These are phyloP conservation scores for Alosa alosa DNA, from an alignment of 2,113 vertebrate genomes.

Conservation along the genomic window DNA sequence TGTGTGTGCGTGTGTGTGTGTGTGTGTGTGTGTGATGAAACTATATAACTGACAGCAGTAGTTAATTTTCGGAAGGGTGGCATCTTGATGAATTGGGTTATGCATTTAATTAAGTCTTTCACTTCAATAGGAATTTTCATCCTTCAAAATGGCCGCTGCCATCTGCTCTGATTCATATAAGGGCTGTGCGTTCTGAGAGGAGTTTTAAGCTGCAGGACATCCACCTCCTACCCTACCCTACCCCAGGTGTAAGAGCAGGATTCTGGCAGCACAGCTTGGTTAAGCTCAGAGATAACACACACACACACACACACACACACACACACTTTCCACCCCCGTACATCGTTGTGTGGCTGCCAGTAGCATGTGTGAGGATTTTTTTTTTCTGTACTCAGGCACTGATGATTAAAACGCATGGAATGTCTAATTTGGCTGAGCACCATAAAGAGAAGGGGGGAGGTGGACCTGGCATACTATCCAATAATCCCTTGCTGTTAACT, in stretches of 20 bases:
- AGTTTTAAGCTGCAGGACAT: neutral
- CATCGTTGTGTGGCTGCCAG: neutral
- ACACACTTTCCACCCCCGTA: neutral
- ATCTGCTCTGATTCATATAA: neutral
- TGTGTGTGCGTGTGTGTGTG: too few relatives aligned
- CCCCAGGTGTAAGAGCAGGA: neutral
- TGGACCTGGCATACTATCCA: conserved; percentile 61
- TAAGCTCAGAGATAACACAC: neutral
- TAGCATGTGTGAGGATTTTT: neutral
- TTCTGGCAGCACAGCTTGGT: neutral
- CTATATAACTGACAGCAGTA: neutral
- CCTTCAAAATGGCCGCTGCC: neutral
- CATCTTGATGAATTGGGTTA: conserved; percentile 5
- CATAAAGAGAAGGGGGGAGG: neutral
- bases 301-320: neutral
- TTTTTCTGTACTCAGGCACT: conserved; percentile 49
- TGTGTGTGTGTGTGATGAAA: neutral
- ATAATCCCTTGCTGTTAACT: conserved; percentile 70
- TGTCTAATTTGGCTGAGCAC: conserved; percentile 56
- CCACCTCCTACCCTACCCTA: neutral
- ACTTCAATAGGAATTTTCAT: neutral
- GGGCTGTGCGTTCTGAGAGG: neutral
- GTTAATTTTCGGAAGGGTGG: neutral
- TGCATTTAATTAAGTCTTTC: conserved; percentile 6
- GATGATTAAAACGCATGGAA: conserved; percentile 61